A percentile compares a stretch with the other conserved stretches of the same genome.
Conservation (phyloP, 2,113 vertebrate genomes). For the Barnardius zonarius region DNA sequence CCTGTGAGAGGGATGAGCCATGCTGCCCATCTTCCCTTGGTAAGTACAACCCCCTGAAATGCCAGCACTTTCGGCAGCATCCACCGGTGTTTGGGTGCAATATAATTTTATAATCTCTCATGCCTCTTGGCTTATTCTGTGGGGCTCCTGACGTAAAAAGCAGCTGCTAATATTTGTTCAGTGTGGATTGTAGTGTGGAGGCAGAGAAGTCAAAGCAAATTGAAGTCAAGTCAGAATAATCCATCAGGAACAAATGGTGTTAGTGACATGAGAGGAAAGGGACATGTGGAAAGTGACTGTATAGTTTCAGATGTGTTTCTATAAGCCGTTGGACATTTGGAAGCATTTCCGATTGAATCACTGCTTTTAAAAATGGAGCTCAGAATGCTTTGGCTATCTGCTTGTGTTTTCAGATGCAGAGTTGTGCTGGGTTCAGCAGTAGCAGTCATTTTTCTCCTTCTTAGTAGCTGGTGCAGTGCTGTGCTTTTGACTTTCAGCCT, state of each 20-base stretch:
- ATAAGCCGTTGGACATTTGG: neutral
- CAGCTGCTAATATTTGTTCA: neutral
- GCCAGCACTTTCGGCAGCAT: no score
- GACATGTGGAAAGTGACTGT: neutral
- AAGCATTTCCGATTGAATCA: neutral
- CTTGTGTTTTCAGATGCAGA: neutral
- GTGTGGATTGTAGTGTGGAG: neutral
- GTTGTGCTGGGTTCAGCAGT: neutral
- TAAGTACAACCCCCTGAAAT: rapidly evolving
- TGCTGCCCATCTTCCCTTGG: no score
- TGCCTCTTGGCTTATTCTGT: neutral
- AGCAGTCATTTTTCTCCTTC: neutral
- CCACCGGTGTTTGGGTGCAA: neutral
- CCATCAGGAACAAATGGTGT: rapidly evolving
- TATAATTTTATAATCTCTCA: neutral
- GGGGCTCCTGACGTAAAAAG: neutral
- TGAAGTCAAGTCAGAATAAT: neutral
- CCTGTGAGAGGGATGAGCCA: rapidly evolving
- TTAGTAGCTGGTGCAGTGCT: neutral
- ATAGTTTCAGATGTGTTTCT: neutral
- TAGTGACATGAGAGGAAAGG: neutral
- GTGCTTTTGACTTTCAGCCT: neutral
- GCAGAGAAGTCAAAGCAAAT: neutral
- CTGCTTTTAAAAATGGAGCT: neutral
- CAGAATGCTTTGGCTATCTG: neutral